These are phyloP conservation scores for Narcine bancroftii DNA, from an alignment of 2,113 vertebrate genomes.

Conservation along the genomic window DNA sequence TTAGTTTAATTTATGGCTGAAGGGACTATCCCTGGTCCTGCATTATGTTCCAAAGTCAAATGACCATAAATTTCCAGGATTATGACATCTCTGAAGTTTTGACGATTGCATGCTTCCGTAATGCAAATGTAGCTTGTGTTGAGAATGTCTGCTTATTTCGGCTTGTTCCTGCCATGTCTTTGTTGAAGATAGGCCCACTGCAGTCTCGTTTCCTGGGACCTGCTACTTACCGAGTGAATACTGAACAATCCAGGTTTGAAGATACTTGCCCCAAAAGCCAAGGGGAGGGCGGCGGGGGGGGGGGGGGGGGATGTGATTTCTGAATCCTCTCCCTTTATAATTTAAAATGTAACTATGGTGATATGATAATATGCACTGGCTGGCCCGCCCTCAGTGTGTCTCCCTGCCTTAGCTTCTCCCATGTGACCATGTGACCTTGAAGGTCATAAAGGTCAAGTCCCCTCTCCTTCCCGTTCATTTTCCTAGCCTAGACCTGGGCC, in stretches of 20 bases:
- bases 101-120: background rate
- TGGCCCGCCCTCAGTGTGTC: no score
- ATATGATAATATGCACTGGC: no score
- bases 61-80: no score
- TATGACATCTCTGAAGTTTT: background rate
- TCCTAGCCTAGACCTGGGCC: no score
- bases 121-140: background rate
- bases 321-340: background rate
- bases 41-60: no score
- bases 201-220: background rate
- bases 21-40: background rate
- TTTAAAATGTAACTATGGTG: background rate
- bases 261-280: background rate
- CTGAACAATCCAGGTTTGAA: background rate
- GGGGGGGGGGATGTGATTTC: background rate
- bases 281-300: no score
- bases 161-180: background rate
- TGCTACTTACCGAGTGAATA: background rate
- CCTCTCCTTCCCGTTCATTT: no score
- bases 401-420: no score
- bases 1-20: no score
- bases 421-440: no score
- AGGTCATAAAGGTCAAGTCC: no score
- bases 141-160: background rate
- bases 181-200: background rate